These are phyloP conservation scores for Yponomeuta plumbellus DNA, from an alignment of 2,888 invertebrate genomes.

Conservation along the genomic window DNA sequence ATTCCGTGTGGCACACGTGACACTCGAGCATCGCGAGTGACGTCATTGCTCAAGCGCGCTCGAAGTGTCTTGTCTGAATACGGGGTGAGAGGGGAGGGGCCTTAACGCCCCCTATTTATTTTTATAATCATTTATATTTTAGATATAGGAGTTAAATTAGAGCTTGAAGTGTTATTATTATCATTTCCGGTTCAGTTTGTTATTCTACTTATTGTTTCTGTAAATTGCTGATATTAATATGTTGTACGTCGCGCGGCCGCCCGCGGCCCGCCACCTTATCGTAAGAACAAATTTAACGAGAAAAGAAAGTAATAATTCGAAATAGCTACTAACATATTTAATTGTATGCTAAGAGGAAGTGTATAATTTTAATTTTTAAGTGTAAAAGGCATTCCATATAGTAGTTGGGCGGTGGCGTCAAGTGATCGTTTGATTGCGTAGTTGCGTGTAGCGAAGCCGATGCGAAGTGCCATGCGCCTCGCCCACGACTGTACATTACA, in stretches of 20 bases:
- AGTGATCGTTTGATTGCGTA: not conserved
- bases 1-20: not conserved
- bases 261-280: slow-evolving; percentile 21
- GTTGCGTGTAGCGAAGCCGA: slow-evolving; percentile 65
- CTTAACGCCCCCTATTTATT: slow-evolving; percentile 63
- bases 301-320: slow-evolving; percentile 31
- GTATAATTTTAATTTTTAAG: slow-evolving; percentile 63
- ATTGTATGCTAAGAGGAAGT: slow-evolving; percentile 60
- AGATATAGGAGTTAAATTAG: slow-evolving; percentile 56
- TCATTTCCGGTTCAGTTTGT: slow-evolving; percentile 37
- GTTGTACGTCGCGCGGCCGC: slow-evolving; percentile 8
- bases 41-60: slow-evolving; percentile 45
- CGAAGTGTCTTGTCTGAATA: slow-evolving; percentile 32
- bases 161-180: slow-evolving; percentile 52
- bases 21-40: slow-evolving; percentile 30
- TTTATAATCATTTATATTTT: slow-evolving; percentile 73
- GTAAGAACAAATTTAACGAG: slow-evolving; percentile 40
- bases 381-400: slow-evolving; percentile 71
- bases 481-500: slow-evolving; percentile 18
- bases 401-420: slow-evolving; percentile 58
- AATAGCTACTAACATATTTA: slow-evolving; percentile 43
- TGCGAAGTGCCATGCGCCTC: slow-evolving; percentile 57
- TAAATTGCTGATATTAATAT: slow-evolving; percentile 34
- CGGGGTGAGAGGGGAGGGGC: slow-evolving; percentile 48
- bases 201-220: slow-evolving; percentile 29